Conservation (phyloP, 2,797 vertebrate species). For the Pangasius sanitwongsei region DNA sequence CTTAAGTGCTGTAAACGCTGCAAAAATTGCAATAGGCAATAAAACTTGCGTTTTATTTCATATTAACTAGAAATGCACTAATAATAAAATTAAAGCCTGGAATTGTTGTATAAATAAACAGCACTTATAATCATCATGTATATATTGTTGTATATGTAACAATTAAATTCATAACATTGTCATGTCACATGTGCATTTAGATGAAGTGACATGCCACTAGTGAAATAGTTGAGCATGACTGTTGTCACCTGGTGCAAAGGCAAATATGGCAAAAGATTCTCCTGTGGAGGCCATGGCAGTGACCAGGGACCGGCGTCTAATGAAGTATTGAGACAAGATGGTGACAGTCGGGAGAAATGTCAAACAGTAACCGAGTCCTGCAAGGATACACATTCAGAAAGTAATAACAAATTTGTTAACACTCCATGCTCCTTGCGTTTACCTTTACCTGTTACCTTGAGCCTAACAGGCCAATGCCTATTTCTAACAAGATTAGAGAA, state of each 20-base stretch:
- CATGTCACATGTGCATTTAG: background rate
- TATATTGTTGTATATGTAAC: background rate
- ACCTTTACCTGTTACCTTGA: background rate
- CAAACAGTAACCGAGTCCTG: constrained; percentile 93
- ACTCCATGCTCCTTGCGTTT: background rate
- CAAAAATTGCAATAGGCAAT: constrained; percentile 11
- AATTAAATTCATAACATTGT: background rate
- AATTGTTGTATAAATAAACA: background rate
- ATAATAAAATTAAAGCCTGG: background rate
- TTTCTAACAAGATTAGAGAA: background rate
- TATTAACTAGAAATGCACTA: constrained; percentile 4
- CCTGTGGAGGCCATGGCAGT: constrained; percentile 91
- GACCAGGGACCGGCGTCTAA: constrained; percentile 85
- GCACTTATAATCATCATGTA: background rate
- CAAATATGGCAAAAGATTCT: constrained; percentile 91
- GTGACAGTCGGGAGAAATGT: constrained; percentile 93
- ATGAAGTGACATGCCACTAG: background rate
- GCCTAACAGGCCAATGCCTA: background rate
- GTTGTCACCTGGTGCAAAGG: constrained; percentile 87
- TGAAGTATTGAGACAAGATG: constrained; percentile 93
- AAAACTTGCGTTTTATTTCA: background rate
- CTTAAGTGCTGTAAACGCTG: constrained; percentile 88
- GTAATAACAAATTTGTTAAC: background rate
- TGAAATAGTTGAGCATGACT: background rate
- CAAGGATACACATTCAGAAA: constrained; percentile 56